Conservation (phyloP, 2,888 invertebrate genomes). For the Plebejus anna region DNA sequence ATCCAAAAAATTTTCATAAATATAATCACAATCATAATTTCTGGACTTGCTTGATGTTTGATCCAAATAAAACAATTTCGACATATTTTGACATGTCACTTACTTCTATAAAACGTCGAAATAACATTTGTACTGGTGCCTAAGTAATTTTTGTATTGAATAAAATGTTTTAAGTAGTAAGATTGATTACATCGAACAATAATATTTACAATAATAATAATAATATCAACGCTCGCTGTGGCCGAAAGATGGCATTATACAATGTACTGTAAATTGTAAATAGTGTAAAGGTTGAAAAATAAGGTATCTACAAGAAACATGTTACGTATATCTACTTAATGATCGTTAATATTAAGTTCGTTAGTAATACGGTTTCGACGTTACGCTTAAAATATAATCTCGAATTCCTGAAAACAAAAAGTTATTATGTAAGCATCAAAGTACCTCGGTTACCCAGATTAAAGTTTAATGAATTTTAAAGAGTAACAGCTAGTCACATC, state of each 20-base stretch:
- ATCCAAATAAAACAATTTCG: conserved; percentile 18
- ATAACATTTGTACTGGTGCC: conserved; percentile 17
- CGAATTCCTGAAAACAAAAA: conserved; percentile 24
- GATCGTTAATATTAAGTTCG: conserved; percentile 23
- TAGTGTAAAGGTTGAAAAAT: conserved; percentile 23
- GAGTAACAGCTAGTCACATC: too few relatives aligned
- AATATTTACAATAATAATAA: conserved; percentile 29
- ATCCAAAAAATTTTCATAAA: not conserved
- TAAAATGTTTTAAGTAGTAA: not conserved
- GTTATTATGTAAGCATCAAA: not conserved
- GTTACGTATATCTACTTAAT: conserved; percentile 15
- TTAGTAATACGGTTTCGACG: conserved; percentile 31
- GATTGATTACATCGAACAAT: conserved; percentile 1
- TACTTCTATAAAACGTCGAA: conserved; percentile 16
- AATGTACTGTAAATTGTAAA: conserved; percentile 14
- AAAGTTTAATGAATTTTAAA: not conserved
- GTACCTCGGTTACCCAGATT: not conserved
- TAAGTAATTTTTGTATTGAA: conserved; percentile 4
- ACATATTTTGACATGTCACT: not conserved
- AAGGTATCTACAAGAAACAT: conserved; percentile 27
- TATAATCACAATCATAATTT: conserved; percentile 12
- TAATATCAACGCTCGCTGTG: conserved; percentile 1
- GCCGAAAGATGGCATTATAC: conserved; percentile 24
- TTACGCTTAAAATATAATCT: conserved; percentile 19
- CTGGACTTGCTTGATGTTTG: conserved; percentile 10